Evolutionary conservation across 92 coral and sea anemone species (phyloP), one percentile per base, ranked within the genome.

Genomic region (Plumapathes pennacea): DNA sequence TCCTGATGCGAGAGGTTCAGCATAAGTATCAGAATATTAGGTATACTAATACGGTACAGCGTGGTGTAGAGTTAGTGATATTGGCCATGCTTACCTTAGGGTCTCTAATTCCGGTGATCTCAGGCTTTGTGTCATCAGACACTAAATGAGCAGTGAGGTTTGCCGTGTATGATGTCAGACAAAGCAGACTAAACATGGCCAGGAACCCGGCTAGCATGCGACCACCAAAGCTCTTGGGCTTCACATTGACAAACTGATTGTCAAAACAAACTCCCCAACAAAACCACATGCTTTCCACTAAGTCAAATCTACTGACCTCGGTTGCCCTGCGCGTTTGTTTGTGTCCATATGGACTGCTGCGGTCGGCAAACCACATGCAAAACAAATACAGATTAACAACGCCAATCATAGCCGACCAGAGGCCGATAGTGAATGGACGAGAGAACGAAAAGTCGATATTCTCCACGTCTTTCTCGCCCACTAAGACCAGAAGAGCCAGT

Each of bases 251-350:
- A 38, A 87, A 87, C 77, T 87, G 96, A 46, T 87, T 83, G 59
- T 87, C 96, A 73, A 87, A 87, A 57, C 96, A 87, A 25, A 87
- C 72, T 3, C 96, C 96, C 96, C 96, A 87, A 23, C 96, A 72
- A 37, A 40, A 87, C 96, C 96, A 87, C 96, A 87, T 87, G 57
- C 96, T 87, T 7, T 83, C 90, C 14, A 73, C 75, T 15, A 87
- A 50, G n/a, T 80, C 84, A 53, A 87, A 87, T 10, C 58, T 62
- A 0, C 73, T 60, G 13, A 41, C 39, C 11, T 28, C 14, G 26
- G 38, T 77, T 13, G 62, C 49, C 22, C 69, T 71, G 19, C 23
- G 62, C 4, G 69, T 54, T 25, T 43, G 64, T 25, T 78, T 54
- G 36, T 64, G 66, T 0, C 96, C 96, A 38, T 67, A 83, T 22